Percentiles rank a stretch among this genome's conserved stretches.
Evolutionary conservation across 2,113 vertebrate genomes (phyloP).

Genomic region (Zingel zingel): DNA sequence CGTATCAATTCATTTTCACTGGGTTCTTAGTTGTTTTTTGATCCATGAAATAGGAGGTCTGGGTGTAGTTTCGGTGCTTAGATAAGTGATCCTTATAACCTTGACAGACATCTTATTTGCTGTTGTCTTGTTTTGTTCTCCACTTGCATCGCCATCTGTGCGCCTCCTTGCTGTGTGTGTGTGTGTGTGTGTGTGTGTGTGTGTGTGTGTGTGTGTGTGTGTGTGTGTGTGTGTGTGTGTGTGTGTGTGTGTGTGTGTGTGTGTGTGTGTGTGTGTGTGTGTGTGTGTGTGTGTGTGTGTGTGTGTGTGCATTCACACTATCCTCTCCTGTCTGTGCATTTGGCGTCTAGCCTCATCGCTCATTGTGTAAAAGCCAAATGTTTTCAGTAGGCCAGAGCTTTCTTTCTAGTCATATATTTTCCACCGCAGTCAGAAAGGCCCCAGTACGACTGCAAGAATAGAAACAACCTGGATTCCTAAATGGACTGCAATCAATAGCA

Average conservation of each 20-base stretch:
- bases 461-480: neutral
- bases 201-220: slow-evolving; percentile 17
- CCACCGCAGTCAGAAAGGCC: slow-evolving; percentile 37
- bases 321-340: slow-evolving; percentile 40
- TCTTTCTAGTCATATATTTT: slow-evolving; percentile 38
- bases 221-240: slow-evolving; percentile 30
- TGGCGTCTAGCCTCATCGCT: slow-evolving; percentile 50
- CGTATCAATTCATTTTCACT: neutral
- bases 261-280: slow-evolving; percentile 2
- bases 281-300: slow-evolving; percentile 27
- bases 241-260: no score
- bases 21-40: neutral
- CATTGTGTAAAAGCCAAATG: slow-evolving; percentile 57
- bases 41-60: neutral
- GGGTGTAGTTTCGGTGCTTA: slow-evolving; percentile 37
- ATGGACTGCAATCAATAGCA: neutral
- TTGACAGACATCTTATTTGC: slow-evolving; percentile 43
- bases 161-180: slow-evolving; percentile 33
- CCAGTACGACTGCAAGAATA: neutral
- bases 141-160: slow-evolving; percentile 54
- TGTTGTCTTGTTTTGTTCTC: slow-evolving; percentile 53
- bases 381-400: slow-evolving; percentile 22
- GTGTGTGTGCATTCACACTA: slow-evolving; percentile 17
- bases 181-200: slow-evolving; percentile 29
- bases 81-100: slow-evolving; percentile 28